These are phyloP conservation scores for Probosciger aterrimus DNA, from an alignment of 2,113 vertebrate genomes.

Conservation along the genomic window DNA sequence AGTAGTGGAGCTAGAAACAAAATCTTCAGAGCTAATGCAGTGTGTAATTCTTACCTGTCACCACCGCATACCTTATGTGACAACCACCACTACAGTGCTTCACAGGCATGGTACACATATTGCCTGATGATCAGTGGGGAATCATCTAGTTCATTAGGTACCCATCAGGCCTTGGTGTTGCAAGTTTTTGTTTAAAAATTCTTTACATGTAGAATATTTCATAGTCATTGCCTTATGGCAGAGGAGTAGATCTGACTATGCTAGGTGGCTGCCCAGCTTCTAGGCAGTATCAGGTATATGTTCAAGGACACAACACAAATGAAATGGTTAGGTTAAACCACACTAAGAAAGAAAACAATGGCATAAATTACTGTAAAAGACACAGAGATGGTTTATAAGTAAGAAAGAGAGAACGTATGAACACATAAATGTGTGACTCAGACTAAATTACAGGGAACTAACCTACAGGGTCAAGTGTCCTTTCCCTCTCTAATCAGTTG, in stretches of 20 bases:
- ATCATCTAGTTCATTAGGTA: neutral
- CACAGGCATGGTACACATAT: neutral
- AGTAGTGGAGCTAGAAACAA: neutral
- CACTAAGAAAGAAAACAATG: neutral
- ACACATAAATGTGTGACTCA: neutral
- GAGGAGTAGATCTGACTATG: neutral
- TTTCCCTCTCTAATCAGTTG: neutral
- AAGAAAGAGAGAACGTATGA: neutral
- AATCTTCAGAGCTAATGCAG: neutral
- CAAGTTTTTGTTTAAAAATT: neutral
- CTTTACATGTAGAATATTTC: neutral
- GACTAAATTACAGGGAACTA: neutral
- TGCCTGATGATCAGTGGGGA: neutral
- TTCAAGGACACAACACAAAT: neutral
- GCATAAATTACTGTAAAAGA: neutral
- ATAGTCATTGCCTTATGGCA: neutral
- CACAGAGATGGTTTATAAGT: neutral
- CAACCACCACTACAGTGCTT: neutral
- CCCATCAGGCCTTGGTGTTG: neutral
- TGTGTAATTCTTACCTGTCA: neutral
- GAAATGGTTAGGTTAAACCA: neutral
- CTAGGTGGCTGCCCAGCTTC: neutral
- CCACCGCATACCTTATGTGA: neutral
- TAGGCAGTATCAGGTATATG: neutral
- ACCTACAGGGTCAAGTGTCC: neutral